Conservation (phyloP, 2,888 invertebrate species). For the Folsomia candida region DNA sequence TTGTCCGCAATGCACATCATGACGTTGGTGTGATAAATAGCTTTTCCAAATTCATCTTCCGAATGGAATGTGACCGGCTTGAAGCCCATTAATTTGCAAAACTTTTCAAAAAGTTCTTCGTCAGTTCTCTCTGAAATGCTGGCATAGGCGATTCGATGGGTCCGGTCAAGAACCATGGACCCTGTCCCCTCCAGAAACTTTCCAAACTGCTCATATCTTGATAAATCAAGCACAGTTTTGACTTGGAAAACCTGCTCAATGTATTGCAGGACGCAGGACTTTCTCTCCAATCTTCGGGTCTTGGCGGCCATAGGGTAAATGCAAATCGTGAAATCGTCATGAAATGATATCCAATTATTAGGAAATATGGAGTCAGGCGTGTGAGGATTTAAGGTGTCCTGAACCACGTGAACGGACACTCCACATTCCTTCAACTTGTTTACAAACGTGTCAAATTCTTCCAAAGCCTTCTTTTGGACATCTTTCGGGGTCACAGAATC, state of each 20-base stretch:
- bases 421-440: constrained; percentile 23
- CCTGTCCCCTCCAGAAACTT: constrained; percentile 47
- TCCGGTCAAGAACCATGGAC: constrained; percentile 41
- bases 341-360: constrained; percentile 45
- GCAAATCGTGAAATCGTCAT: constrained; percentile 21
- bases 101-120: constrained; percentile 29
- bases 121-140: constrained; percentile 37
- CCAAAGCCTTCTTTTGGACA: constrained; percentile 22
- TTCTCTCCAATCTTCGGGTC: constrained; percentile 37
- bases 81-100: constrained; percentile 33
- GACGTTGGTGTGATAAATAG: constrained; percentile 47
- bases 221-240: constrained; percentile 27
- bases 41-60: constrained; percentile 26
- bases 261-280: neutral
- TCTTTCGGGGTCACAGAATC: neutral
- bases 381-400: constrained; percentile 32
- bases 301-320: constrained; percentile 44
- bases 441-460: constrained; percentile 39
- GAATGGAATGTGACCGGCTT: constrained; percentile 31
- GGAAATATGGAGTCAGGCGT: constrained; percentile 45
- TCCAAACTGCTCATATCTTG: constrained; percentile 33
- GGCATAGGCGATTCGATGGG: constrained; percentile 37
- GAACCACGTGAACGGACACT: constrained; percentile 29
- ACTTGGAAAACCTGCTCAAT: constrained; percentile 20
- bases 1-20: constrained; percentile 42